Conservation (phyloP, 2,888 invertebrate species). For the Lasioglossum zephyrum region DNA sequence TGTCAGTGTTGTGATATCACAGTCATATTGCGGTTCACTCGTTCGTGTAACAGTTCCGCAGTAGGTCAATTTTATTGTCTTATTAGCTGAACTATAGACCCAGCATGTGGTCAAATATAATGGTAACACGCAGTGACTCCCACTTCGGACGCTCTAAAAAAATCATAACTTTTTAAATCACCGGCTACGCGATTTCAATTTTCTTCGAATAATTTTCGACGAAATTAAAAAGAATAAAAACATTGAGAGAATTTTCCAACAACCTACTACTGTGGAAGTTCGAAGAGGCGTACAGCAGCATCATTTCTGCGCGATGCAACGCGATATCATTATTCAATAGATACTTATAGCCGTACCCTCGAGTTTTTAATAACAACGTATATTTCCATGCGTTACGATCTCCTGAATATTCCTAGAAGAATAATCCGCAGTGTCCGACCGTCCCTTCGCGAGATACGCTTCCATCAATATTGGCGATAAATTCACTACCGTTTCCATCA, state of each 20-base stretch:
- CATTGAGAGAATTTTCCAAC: background rate
- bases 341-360: background rate
- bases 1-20: background rate
- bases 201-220: too few species aligned
- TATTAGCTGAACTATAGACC: background rate
- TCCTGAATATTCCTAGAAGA: background rate
- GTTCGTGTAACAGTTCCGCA: background rate
- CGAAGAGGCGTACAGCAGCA: background rate
- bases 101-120: background rate
- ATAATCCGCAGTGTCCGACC: background rate
- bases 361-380: slow-evolving; percentile 2
- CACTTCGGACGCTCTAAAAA: too few species aligned
- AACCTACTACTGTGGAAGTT: background rate
- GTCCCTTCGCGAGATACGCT: background rate
- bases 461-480: background rate
- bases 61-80: background rate
- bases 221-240: too few species aligned
- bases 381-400: background rate
- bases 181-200: too few species aligned
- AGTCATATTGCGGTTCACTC: background rate
- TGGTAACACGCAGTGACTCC: background rate
- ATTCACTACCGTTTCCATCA: background rate
- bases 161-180: too few species aligned
- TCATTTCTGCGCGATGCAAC: background rate
- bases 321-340: background rate